Evolutionary conservation across 2,888 invertebrate species (phyloP), one percentile per base, ranked within the genome.

Genomic region (Drosophila anceps): DNA sequence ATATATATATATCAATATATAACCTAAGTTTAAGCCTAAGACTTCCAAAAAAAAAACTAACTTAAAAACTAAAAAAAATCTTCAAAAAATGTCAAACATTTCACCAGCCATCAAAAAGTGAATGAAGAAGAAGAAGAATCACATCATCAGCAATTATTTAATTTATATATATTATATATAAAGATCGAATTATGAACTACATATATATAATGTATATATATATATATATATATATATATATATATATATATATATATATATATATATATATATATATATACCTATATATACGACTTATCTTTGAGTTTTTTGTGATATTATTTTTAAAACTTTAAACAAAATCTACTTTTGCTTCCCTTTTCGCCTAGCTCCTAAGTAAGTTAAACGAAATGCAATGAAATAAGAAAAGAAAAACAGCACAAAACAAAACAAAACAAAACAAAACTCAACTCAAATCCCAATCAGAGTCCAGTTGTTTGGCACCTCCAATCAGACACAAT

Each of bases 281-380:
- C n/a, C n/a, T n/a, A n/a, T n/a, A 83, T 88, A 81, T 88, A 89
- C 84, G 81, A 88, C 84, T 89, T 88, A 72, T 86, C 81, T 81
- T 84, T 84, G 74, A 86, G 86, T 89, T 89, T 89, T 84, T 89
- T 86, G 85, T 86, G 85, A 86, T 86, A 86, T 86, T 89, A 86
- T 86, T 86, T 89, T 58, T 88, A 82, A 84, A 84, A 85, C 66
- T 13, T 31, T 0, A 43, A 20, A 50, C n/a, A 68, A 50, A 50
- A 50, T 20, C 50, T 60, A 69, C 59, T 43, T 84, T 84, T 20
- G 84, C 87, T 84, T 84, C 89, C 89, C 73, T 72, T 50, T 68
- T 69, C 75, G 69, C 61, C 53, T 74, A 63, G 69, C 24, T 55
- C 46, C 48, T 71, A 71, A 79, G 54, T 69, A 65, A 48, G 44